Conservation (phyloP, 2,113 vertebrate species). For the Actinemys pallida region DNA sequence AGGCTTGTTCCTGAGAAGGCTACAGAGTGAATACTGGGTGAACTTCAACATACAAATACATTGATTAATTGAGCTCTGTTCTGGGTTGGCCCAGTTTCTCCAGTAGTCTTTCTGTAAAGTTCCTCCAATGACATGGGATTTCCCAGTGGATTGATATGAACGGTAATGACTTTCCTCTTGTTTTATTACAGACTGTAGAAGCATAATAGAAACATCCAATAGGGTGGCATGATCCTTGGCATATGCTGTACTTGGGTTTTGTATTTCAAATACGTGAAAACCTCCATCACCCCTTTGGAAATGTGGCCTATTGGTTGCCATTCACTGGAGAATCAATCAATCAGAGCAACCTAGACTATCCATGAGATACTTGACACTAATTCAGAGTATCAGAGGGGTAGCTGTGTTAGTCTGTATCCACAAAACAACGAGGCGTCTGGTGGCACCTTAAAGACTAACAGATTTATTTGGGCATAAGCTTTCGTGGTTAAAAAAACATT, state of each 20-base stretch:
- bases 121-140: not conserved
- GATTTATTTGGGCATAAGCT: too few species aligned
- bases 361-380: not conserved
- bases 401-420: too few species aligned
- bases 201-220: not conserved
- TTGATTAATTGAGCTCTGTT: not conserved
- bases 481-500: too few species aligned
- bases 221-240: not conserved
- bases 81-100: not conserved
- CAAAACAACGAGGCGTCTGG: too few species aligned
- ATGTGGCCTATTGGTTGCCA: not conserved
- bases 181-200: not conserved
- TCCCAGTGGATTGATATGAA: not conserved
- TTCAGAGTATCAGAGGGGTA: not conserved
- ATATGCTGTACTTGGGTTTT: not conserved
- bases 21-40: not conserved
- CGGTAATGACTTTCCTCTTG: not conserved
- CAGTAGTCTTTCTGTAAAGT: not conserved
- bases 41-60: not conserved
- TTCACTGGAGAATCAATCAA: too few species aligned
- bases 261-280: not conserved
- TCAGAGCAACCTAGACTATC: not conserved
- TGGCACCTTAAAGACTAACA: too few species aligned
- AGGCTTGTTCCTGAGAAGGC: not conserved
- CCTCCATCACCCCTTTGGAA: not conserved